A percentile compares a stretch with the other conserved stretches of the same genome.
Conservation (phyloP, 2,888 invertebrate species). For the Drosophila melanosoma region DNA sequence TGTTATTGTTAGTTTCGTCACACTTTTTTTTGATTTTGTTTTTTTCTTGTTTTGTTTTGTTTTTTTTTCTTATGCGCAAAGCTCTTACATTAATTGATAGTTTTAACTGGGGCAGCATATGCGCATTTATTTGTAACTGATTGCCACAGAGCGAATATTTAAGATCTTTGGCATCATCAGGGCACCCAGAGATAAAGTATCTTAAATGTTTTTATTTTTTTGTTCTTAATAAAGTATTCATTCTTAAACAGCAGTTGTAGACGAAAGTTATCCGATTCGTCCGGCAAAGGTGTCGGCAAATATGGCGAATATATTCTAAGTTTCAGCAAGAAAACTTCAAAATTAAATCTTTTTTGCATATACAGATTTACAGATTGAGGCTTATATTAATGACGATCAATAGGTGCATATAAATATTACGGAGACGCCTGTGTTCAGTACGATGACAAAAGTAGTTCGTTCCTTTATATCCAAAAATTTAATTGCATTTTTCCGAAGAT, state of each 20-base stretch:
- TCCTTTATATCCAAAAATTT: too few relatives aligned
- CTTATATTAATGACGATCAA: too few relatives aligned
- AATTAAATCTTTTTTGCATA: neutral
- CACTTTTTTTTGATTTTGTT: neutral
- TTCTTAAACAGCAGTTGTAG: neutral
- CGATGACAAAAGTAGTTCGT: too few relatives aligned
- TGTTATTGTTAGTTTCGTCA: conserved; percentile 18
- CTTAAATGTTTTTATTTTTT: neutral
- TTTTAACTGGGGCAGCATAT: conserved; percentile 32
- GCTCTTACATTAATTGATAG: conserved; percentile 55
- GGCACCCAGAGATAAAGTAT: conserved; percentile 18
- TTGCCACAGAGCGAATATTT: conserved; percentile 9
- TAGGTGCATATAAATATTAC: too few relatives aligned
- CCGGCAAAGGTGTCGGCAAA: neutral
- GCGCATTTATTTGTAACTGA: conserved; percentile 32
- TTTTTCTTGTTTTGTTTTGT: neutral
- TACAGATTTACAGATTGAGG: too few relatives aligned
- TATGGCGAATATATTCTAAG: neutral
- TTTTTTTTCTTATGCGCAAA: conserved; percentile 11
- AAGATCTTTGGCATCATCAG: conserved; percentile 33
- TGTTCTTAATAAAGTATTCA: neutral
- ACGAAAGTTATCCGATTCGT: neutral
- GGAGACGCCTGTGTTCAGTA: too few relatives aligned
- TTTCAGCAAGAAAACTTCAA: neutral
- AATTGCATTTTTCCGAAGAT: too few relatives aligned